Evolutionary conservation across 2,888 invertebrate species (phyloP), one percentile per base, ranked within the genome.

Genomic region (Platycnemis pennipes): DNA sequence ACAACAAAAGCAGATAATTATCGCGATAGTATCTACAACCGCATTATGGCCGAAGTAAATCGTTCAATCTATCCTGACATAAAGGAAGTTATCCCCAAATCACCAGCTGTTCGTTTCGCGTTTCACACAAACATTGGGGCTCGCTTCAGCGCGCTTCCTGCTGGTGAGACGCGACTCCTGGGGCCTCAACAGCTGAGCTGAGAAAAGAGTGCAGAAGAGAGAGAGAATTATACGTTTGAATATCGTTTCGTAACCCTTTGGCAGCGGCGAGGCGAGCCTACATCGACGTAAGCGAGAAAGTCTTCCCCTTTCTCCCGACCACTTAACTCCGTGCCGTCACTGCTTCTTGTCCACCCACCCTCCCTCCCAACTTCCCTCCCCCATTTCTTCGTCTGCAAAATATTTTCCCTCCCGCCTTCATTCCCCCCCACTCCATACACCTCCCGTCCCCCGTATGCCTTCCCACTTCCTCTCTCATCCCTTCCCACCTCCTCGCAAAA

Each of bases 221-320:
- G 49, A 26, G 37, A 77, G 77, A 77, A 11, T 49, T 49, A 49
- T 49, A 49, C 16, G 16, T 49, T 11, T 49, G 16, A 49, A 49
- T 37, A 56, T 63, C 63, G 63, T 91, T 91, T 91, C 91, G 91
- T 91, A 91, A 91, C 91, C 31, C 69, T 91, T 63, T 91, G 91
- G 91, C 89, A 88, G 31, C 88, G 49, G 49, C 88, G 49, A 88
- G 89, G 49, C 91, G 63, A 91, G 91, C 91, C 91, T 19, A 42
- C 91, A 42, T 19, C 91, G 42, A 91, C 63, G 91, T 63, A 91
- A 91, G 91, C 91, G 91, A 44, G 91, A 91, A 91, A 91, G 91
- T 91, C 91, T 56, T 45, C 44, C 63, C 91, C 91, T 69, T 91
- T 91, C 69, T 63, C 46, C 49, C 37, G 37, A 49, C 88, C 88